Conservation (phyloP, 2,797 vertebrate species). For the Glossophaga mutica region DNA sequence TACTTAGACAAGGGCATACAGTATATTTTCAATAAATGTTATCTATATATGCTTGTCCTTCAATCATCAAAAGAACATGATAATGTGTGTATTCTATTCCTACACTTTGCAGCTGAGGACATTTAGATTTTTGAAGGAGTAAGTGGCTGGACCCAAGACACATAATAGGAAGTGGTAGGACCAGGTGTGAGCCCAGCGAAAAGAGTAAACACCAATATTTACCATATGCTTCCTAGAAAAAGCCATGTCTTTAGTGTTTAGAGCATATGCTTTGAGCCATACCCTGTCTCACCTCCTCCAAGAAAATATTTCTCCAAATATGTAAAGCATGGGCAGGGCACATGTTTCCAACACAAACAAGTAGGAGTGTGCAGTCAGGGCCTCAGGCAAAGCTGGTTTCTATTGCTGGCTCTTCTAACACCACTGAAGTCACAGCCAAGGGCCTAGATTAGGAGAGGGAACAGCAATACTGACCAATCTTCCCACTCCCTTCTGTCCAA, state of each 20-base stretch:
- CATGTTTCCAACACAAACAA: neutral
- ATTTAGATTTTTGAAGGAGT: neutral
- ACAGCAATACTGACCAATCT: neutral
- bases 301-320: neutral
- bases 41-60: neutral
- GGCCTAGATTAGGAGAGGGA: neutral
- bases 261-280: neutral
- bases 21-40: neutral
- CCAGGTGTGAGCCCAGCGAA: neutral
- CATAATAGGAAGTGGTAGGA: neutral
- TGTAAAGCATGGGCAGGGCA: neutral
- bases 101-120: neutral
- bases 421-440: neutral
- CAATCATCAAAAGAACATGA: neutral
- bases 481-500: neutral
- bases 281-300: neutral
- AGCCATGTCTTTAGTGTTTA: neutral
- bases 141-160: neutral
- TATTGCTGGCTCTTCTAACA: neutral
- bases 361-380: neutral
- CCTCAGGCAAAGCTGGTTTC: neutral
- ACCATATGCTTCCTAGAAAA: neutral
- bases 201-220: neutral
- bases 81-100: neutral
- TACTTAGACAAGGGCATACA: neutral